These are phyloP conservation scores for Drosophila kambysellisi DNA, from an alignment of 2,888 invertebrate species.

Conservation along the genomic window DNA sequence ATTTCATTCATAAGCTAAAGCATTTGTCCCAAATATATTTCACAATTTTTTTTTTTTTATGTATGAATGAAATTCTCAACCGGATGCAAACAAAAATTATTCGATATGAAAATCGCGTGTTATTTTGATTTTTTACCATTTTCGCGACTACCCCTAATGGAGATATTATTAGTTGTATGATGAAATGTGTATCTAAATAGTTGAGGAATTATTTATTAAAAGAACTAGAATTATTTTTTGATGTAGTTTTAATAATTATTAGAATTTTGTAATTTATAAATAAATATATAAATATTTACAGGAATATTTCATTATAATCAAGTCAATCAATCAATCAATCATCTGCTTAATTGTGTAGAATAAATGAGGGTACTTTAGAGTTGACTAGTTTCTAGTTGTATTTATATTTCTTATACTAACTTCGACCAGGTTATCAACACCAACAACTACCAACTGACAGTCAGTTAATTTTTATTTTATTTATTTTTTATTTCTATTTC, in stretches of 20 bases:
- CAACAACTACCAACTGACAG: background rate
- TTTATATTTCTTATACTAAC: constrained; percentile 28
- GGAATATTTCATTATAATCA: no score
- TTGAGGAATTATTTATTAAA: background rate
- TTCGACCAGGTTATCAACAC: constrained; percentile 2
- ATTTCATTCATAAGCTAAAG: constrained; percentile 17
- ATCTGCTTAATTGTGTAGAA: background rate
- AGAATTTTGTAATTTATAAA: no score
- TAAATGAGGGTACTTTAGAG: background rate
- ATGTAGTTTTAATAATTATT: background rate
- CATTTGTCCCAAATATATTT: background rate
- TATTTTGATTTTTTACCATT: background rate
- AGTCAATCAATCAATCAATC: no score
- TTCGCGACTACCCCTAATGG: no score
- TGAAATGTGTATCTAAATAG: background rate
- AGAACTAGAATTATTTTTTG: background rate
- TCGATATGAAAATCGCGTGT: background rate
- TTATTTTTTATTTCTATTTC: constrained; percentile 10
- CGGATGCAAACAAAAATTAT: background rate
- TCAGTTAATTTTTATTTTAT: constrained; percentile 5
- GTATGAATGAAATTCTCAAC: constrained; percentile 44
- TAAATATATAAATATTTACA: no score
- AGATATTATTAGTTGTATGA: no score
- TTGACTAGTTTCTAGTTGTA: background rate
- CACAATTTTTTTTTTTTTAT: constrained; percentile 13